A percentile compares a stretch with the other conserved stretches of the same genome.
Evolutionary conservation across 2,888 invertebrate species (phyloP).

Genomic region (Tricholauxania praeusta): DNA sequence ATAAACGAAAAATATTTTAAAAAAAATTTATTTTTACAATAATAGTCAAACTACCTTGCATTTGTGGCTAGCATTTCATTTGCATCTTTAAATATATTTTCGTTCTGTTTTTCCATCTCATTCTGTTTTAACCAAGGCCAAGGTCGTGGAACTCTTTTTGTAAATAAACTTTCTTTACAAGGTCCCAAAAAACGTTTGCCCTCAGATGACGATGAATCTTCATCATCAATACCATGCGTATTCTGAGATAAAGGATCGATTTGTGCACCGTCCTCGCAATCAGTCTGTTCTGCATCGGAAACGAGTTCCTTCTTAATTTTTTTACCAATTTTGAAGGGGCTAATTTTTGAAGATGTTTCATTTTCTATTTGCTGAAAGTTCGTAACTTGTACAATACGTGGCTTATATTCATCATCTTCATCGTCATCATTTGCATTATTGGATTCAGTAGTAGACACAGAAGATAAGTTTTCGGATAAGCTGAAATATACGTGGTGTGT

Average conservation of each 20-base stretch:
- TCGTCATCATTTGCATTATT: conserved; percentile 36
- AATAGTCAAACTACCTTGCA: too few species aligned
- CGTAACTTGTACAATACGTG: conserved; percentile 65
- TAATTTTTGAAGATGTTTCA: background rate
- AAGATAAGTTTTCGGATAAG: conserved; percentile 2
- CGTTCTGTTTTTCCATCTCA: conserved; percentile 32
- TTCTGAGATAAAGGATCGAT: conserved; percentile 1
- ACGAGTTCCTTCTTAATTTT: conserved; percentile 50
- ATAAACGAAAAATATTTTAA: too few species aligned
- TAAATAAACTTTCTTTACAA: conserved; percentile 66
- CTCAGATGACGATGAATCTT: conserved; percentile 26
- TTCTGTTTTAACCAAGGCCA: conserved; percentile 69
- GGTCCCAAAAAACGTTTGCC: conserved; percentile 43
- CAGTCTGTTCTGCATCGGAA: conserved; percentile 43
- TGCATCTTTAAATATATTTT: too few species aligned
- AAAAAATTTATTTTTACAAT: too few species aligned
- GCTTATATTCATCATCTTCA: conserved; percentile 54
- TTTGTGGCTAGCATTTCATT: conserved; percentile 26
- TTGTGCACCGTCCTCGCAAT: conserved; percentile 8
- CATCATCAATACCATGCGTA: conserved; percentile 30
- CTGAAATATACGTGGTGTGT: background rate
- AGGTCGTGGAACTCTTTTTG: conserved; percentile 57
- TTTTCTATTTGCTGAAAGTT: conserved; percentile 58
- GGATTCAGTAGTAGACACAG: conserved; percentile 8
- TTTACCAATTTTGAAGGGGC: conserved; percentile 31